Evolutionary conservation across 2,797 vertebrate species (phyloP).

Genomic region (Phaenicophaeus curvirostris): DNA sequence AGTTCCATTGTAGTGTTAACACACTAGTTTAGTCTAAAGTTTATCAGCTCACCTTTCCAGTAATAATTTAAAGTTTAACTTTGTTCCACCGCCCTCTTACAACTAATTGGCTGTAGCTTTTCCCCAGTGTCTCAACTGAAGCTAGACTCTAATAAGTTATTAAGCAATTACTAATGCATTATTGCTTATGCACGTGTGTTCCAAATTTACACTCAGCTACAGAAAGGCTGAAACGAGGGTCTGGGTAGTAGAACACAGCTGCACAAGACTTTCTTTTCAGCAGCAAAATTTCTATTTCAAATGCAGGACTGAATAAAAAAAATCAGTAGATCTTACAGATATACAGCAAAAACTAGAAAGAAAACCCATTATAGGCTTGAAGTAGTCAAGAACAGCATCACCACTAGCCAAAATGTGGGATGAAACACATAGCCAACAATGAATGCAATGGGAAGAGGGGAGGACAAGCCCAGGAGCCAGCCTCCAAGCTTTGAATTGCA

Average conservation of each 20-base stretch:
- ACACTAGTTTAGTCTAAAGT: conserved; percentile 50
- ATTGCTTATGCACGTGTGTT: background rate
- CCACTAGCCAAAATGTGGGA: accelerated
- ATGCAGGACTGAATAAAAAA: background rate
- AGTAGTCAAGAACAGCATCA: background rate
- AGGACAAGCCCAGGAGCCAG: background rate
- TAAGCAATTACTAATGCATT: conserved; percentile 49
- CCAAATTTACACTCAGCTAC: background rate
- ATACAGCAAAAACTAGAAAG: background rate
- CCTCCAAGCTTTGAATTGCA: accelerated
- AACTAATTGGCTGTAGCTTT: conserved; percentile 56
- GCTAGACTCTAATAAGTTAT: conserved; percentile 35
- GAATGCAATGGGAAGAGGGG: background rate
- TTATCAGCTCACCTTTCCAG: conserved; percentile 59
- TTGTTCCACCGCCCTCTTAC: conserved; percentile 24
- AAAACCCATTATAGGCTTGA: background rate
- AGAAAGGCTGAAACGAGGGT: background rate
- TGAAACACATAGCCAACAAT: background rate
- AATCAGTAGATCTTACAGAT: background rate
- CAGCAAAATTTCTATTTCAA: background rate
- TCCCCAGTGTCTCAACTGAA: conserved; percentile 13
- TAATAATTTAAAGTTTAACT: conserved; percentile 66
- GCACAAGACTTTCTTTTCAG: background rate
- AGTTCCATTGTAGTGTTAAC: conserved; percentile 62
- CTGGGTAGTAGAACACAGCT: background rate